Conservation (phyloP, 2,888 invertebrate species). For the Leuctra nigra region DNA sequence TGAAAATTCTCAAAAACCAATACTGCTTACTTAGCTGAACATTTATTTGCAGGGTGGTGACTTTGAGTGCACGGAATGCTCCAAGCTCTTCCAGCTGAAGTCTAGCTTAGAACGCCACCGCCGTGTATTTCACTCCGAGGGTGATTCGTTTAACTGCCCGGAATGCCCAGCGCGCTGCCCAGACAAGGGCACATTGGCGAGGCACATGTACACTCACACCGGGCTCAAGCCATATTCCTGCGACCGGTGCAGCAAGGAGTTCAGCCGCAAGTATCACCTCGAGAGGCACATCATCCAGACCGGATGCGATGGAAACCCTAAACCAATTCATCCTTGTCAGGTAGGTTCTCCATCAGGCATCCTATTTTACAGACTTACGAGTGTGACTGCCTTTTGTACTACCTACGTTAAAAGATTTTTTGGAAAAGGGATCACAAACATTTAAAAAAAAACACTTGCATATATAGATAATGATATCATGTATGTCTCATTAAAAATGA, state of each 20-base stretch:
- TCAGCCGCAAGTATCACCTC: constrained; percentile 70
- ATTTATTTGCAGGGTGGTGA: constrained; percentile 43
- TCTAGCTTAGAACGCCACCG: constrained; percentile 59
- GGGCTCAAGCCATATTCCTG: constrained; percentile 54
- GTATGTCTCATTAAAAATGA: neutral
- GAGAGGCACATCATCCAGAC: constrained; percentile 60
- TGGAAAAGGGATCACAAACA: too few species aligned
- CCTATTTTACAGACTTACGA: too few species aligned
- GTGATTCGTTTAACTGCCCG: constrained; percentile 54
- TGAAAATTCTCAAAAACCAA: too few species aligned
- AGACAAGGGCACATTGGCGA: constrained; percentile 51
- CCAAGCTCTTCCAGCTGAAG: constrained; percentile 64
- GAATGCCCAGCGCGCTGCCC: constrained; percentile 62
- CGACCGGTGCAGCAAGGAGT: constrained; percentile 59
- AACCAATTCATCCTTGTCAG: constrained; percentile 50
- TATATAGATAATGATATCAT: too few species aligned
- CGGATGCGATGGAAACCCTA: constrained; percentile 56
- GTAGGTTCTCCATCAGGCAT: too few species aligned
- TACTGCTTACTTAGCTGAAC: too few species aligned
- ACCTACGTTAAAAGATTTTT: too few species aligned
- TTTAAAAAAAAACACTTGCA: too few species aligned
- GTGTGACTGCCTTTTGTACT: too few species aligned
- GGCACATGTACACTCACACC: constrained; percentile 62
- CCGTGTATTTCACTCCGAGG: constrained; percentile 60
- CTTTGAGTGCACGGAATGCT: constrained; percentile 53